These are phyloP conservation scores for Geococcyx californianus DNA, from an alignment of 2,113 vertebrate species.

Conservation along the genomic window DNA sequence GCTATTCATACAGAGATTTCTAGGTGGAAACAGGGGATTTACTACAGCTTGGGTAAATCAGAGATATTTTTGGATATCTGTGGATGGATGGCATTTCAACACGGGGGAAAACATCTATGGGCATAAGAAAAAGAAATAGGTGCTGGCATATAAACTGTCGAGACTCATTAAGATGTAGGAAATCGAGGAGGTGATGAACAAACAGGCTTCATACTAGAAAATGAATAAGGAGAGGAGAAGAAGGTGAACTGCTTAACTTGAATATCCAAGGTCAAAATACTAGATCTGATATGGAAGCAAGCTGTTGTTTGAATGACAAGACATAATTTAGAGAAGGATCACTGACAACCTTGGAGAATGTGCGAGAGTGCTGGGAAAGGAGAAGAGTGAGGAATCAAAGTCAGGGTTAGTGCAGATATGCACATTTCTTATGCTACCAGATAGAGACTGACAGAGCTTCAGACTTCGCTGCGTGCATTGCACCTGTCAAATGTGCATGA, in stretches of 20 bases:
- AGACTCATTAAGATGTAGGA: not conserved
- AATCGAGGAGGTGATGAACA: not conserved
- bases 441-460: not conserved
- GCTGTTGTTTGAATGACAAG: not conserved
- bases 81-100: not conserved
- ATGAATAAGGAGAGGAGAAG: not conserved
- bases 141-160: not conserved
- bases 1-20: fast-evolving
- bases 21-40: not conserved
- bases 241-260: not conserved
- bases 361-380: not conserved
- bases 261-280: not conserved
- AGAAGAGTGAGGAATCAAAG: constrained; percentile 2
- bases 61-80: not conserved
- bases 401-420: not conserved
- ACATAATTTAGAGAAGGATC: not conserved
- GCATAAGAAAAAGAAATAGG: not conserved
- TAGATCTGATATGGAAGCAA: not conserved
- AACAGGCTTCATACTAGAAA: not conserved
- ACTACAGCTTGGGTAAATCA: not conserved
- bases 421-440: not conserved
- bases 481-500: not conserved
- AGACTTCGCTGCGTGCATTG: not conserved
- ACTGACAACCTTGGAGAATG: not conserved
- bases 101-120: not conserved